These are phyloP conservation scores for Schmidtea mediterranea DNA, from an alignment of 1,140 invertebrate species.

Conservation along the genomic window DNA sequence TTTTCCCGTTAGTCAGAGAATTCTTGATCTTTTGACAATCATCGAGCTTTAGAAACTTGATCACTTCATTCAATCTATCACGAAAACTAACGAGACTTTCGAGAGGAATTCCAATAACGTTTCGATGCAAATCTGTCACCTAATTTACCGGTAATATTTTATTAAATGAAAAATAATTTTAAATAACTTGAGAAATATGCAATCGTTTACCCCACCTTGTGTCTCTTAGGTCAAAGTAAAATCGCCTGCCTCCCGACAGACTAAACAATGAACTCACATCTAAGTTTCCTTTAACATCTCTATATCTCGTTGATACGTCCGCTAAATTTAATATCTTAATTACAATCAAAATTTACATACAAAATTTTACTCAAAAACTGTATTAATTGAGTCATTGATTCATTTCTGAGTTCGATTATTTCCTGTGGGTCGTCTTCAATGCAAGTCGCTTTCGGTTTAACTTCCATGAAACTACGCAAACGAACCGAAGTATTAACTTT, in stretches of 20 bases:
- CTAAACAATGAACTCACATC: not conserved
- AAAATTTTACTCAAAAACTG: too few species aligned
- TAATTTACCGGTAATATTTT: too few species aligned
- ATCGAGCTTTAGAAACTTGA: not conserved
- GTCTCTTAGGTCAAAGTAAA: conserved; percentile 3
- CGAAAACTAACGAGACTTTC: conserved; percentile 2
- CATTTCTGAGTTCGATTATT: too few species aligned
- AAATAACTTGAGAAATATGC: not conserved
- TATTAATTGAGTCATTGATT: too few species aligned
- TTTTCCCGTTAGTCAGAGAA: not conserved
- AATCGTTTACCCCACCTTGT: conserved; percentile 2
- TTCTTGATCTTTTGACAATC: not conserved
- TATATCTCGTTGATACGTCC: too few species aligned
- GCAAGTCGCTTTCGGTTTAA: too few species aligned
- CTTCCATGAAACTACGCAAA: too few species aligned
- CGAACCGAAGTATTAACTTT: too few species aligned
- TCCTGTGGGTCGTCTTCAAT: too few species aligned
- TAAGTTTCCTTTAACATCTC: too few species aligned
- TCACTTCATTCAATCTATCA: not conserved
- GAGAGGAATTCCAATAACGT: not conserved
- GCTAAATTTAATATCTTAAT: too few species aligned
- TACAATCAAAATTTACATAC: too few species aligned
- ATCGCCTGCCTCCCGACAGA: conserved; percentile 1
- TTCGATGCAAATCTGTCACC: not conserved
- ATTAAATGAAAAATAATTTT: not conserved